A percentile compares a stretch with the other conserved stretches of the same genome.
These are phyloP conservation scores for Brachycybe producta DNA, from an alignment of 2,888 invertebrate species.

Conservation along the genomic window DNA sequence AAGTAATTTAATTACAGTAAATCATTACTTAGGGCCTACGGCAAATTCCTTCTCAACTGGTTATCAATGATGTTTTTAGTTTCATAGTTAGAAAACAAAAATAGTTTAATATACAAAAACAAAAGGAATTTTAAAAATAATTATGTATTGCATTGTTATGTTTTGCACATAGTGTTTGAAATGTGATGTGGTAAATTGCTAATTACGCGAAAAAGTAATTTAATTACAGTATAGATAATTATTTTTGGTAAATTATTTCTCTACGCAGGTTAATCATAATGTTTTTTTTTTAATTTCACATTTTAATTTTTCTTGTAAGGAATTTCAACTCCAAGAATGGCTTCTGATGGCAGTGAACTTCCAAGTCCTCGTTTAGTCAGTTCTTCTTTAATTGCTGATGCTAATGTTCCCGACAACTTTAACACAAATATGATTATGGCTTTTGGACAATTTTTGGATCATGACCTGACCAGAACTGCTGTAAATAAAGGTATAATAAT, in stretches of 20 bases:
- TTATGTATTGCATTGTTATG: too few species aligned
- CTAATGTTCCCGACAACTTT: constrained; percentile 14
- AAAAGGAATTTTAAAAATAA: too few species aligned
- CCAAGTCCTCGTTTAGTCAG: constrained; percentile 18
- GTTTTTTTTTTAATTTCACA: neutral
- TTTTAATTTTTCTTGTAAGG: constrained; percentile 13
- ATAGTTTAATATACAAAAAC: too few species aligned
- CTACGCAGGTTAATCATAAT: neutral
- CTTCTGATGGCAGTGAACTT: constrained; percentile 15
- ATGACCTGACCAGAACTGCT: constrained; percentile 16
- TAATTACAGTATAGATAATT: neutral
- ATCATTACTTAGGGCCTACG: too few species aligned
- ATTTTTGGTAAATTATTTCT: neutral
- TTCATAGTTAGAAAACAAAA: too few species aligned
- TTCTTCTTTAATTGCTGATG: constrained; percentile 12
- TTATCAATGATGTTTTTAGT: too few species aligned
- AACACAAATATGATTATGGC: constrained; percentile 18
- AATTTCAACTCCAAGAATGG: constrained; percentile 10
- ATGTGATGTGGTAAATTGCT: too few species aligned
- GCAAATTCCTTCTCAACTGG: too few species aligned
- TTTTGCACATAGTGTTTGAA: too few species aligned
- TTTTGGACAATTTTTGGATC: constrained; percentile 17
- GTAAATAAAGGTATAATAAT: constrained; percentile 16
- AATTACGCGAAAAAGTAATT: too few species aligned
- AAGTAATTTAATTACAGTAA: too few species aligned